Base-by-base conservation (phyloP, 1,140 invertebrate species). In the Sinella curviseta region DNA sequence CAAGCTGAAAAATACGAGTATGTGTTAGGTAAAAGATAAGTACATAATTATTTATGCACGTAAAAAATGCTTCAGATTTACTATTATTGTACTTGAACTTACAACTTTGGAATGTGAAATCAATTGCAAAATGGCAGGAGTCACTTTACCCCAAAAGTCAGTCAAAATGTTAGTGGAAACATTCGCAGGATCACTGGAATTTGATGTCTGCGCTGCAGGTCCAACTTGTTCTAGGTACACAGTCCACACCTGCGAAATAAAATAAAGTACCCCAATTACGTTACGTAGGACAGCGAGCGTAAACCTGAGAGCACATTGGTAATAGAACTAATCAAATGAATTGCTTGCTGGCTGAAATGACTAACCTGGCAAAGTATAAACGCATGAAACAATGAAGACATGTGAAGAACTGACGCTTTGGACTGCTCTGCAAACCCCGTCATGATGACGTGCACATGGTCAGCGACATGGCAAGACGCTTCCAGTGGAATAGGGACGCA, bases 101-200 rank as follows among this genome's bases (percentile, higher is more conserved):
- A 97, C 94, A 82, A 94, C 91, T 92, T 96, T 97, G 8, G 96
- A 97, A 85, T 97, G 94, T 20, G 95, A 93, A 12, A 99, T 91
- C 31, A 99, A 88, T 87, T 99, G 95, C 36, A 99, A 87, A 80
- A 99, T 93, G 76, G 93, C 94, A 0, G 97, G 97, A 26, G 97
- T 99, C 0, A 99, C 94, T 88, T 98, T 96, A 3, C 94, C 94
- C 98, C 98, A 99, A 89, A 99, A 99, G 87, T 99, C 97, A 83
- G 98, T 92, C n/a, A 99, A 89, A 82, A 96, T 94, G 77, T 92
- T 92, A 87, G 93, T 90, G 0, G 93, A 92, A 14, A 92, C 88
- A 84, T 91, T 89, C 85, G 93, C 91, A 74, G 90, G 88, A 85
- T 96, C 93, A 73, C 88, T 90, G 76, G 82, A 82, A 80, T 79